Percentiles rank a stretch among this genome's conserved stretches.
These are phyloP conservation scores for Labroides dimidiatus DNA, from an alignment of 2,797 vertebrate species.

Conservation along the genomic window DNA sequence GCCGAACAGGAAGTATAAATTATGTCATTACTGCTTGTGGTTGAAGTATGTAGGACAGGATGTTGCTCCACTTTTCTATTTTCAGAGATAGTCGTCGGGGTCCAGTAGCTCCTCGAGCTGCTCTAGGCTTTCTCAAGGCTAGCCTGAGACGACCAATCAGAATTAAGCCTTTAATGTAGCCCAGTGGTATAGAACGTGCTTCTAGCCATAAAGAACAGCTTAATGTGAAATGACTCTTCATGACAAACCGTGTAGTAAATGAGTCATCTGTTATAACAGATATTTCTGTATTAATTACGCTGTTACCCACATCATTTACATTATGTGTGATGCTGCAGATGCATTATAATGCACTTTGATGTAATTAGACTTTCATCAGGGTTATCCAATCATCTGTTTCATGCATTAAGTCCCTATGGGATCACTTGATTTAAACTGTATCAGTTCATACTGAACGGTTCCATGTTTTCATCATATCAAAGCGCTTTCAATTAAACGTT, in stretches of 20 bases:
- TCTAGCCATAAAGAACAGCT: background rate
- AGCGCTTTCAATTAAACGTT: slow-evolving; percentile 2
- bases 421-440: slow-evolving; percentile 22
- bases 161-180: too few relatives aligned
- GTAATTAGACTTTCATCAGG: slow-evolving; percentile 23
- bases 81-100: too few relatives aligned
- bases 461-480: slow-evolving; percentile 20
- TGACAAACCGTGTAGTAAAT: slow-evolving; percentile 7
- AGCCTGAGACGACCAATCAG: too few relatives aligned
- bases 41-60: too few relatives aligned
- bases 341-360: slow-evolving; percentile 25
- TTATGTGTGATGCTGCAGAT: slow-evolving; percentile 26
- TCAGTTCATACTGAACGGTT: slow-evolving; percentile 15
- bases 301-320: slow-evolving; percentile 4
- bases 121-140: too few relatives aligned
- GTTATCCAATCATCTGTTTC: slow-evolving; percentile 7
- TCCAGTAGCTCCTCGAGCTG: too few relatives aligned
- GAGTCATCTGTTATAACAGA: background rate
- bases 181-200: background rate
- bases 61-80: too few relatives aligned
- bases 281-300: slow-evolving; percentile 33
- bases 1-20: too few relatives aligned
- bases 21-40: too few relatives aligned
- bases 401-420: background rate
- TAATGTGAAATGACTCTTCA: slow-evolving; percentile 17